These are phyloP conservation scores for Caiman crocodilus DNA, from an alignment of 2,797 vertebrate species.

Conservation along the genomic window DNA sequence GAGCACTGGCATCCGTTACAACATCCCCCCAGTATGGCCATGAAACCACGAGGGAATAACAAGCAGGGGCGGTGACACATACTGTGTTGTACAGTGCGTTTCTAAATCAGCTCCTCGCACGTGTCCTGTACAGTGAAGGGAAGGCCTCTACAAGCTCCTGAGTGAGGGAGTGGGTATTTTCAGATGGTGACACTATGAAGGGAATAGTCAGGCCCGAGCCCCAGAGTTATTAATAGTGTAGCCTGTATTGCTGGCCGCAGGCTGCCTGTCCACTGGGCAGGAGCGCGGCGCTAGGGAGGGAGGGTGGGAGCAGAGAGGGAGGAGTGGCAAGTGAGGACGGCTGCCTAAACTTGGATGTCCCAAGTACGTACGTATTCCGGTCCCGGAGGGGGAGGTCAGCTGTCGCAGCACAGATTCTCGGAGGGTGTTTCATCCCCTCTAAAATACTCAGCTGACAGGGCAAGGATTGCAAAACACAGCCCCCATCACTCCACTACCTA, in stretches of 20 bases:
- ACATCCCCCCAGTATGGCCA: background rate
- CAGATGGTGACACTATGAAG: conserved; percentile 2
- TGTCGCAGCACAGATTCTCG: conserved; percentile 79
- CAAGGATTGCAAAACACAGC: conserved; percentile 72
- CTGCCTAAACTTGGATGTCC: conserved; percentile 53
- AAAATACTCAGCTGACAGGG: conserved; percentile 82
- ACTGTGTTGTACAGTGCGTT: background rate
- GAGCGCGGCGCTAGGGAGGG: too few relatives aligned
- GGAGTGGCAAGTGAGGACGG: conserved; percentile 26
- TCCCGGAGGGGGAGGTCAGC: conserved; percentile 67
- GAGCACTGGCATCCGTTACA: accelerated
- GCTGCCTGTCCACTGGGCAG: background rate
- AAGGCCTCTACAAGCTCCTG: background rate
- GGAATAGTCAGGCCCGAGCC: conserved; percentile 7
- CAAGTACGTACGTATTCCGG: background rate
- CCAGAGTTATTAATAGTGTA: conserved; percentile 33
- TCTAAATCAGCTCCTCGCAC: background rate
- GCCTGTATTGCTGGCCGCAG: background rate
- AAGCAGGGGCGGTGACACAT: background rate
- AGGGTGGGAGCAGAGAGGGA: background rate
- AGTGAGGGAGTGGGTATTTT: background rate
- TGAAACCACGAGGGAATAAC: background rate
- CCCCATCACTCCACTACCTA: conserved; percentile 52
- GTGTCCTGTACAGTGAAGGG: conserved; percentile 41
- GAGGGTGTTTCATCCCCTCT: conserved; percentile 82